Base-by-base conservation (phyloP, 2,797 vertebrate species). In the Aphelocoma californica region DNA sequence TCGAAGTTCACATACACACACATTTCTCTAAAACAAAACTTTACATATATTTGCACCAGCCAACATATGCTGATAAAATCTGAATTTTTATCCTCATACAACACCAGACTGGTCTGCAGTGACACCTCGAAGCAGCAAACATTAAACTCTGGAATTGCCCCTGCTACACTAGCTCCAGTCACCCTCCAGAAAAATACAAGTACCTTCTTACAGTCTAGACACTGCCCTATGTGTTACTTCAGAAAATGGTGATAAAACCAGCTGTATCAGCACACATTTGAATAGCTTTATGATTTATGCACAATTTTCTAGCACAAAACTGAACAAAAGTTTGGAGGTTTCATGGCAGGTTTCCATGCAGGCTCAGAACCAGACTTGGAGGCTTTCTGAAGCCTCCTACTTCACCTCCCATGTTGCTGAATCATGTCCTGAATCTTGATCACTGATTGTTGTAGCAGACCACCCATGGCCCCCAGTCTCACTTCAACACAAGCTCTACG, bases 1-100 rank as follows among this genome's bases (percentile, higher is more conserved):
- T 96, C 94, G 66, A 94, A 95, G 97, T 88, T 88, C 81, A 81
- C 47, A 65, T 51, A 53, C 9, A 44, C 23, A 47, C 20, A 82
- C 60, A 83, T 71, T 88, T 82, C n/a, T 77, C 42, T 94, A 72
- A 93, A 92, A 54, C 18, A 34, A 78, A 92, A 58, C 7, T 24
- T 74, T 82, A 72, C 15, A 23, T 31, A 53, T 6, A 57, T n/a
- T 83, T 79, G 77, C 23, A 48, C n/a, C 48, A 95, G 47, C 42
- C n/a, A 85, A 50, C 28, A 54, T 40, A 73, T 18, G 34, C 36
- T 53, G 48, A 88, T 71, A 78, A 92, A 92, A 83, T 50, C 28
- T 50, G 64, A 71, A 40, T 74, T 78, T 73, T 90, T 71, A 65
- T 71, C 67, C 56, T 10, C 11, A 47, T 24, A n/a, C 65, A 73